Evolutionary conservation across 2,797 vertebrate genomes (phyloP), one percentile per base, ranked within the genome.

Genomic region (Acrossocheilus fasciatus): DNA sequence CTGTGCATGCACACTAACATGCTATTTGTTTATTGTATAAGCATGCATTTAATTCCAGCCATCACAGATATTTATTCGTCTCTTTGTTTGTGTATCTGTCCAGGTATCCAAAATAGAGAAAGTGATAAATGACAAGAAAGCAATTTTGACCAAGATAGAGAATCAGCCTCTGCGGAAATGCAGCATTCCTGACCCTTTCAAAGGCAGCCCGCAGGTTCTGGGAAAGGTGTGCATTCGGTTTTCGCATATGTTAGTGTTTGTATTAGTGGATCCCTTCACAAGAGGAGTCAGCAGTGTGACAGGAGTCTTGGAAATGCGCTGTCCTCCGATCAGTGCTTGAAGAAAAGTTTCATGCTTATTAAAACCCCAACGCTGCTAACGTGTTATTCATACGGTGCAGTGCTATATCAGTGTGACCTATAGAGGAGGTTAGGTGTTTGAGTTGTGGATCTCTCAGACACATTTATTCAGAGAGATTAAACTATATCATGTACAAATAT

Each of bases 191-290:
- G 95, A 96, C 91, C 92, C 92, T 76, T 95, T 94, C 69, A 96
- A 87, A 81, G 93, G 92, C 72, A 95, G 89, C 89, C 93, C 89
- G 45, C 96, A 97, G 88, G 93, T 98, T 92, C 93, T 99, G 88
- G 98, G 98, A 93, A 97, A 96, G 96, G 98, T 99, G 2, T 47
- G 62, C 54, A 7, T 73, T 54, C 23, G 26, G 14, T 15, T 59
- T 23, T n/a, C 34, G 0, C 1, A 1, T 59, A n/a, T 57, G 18
- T 23, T 30, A 23, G 18, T 66, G n/a, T 57, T 30, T 81, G 14
- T 64, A 12, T 69, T 39, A 11, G 39, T 5, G 26, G 50, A 26
- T 39, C 66, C 14, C 14, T 17, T 68, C 45, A 68, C 64, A 79
- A 15, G 20, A 26, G 18, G 9, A 11, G 43, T 45, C 43, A 18